Percentiles rank a stretch among this genome's conserved stretches.
phyloP scores from a whole-genome alignment of 2,113 vertebrate genomes.

The Phalacrocorax pelagicus region DNA sequence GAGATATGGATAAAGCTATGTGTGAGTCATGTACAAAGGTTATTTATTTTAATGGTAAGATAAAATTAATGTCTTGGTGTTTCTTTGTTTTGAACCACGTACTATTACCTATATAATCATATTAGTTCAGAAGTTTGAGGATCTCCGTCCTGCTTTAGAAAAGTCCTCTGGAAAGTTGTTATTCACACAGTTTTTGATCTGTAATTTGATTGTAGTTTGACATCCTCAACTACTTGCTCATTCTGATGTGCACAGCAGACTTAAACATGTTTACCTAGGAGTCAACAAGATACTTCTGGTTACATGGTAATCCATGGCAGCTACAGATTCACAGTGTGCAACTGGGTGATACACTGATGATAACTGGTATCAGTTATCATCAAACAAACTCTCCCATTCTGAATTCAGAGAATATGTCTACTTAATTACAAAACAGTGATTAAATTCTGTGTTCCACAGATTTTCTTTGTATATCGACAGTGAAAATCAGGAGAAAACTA shows the following conservation, averaged over 20 bases:
- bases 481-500: neutral
- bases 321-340: neutral
- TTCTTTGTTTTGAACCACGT: neutral
- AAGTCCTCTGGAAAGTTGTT: neutral
- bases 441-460: neutral
- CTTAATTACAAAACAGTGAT: neutral
- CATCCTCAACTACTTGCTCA: neutral
- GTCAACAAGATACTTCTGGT: neutral
- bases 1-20: neutral
- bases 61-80: neutral
- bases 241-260: neutral
- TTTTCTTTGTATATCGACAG: neutral
- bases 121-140: neutral
- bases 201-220: neutral
- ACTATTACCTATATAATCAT: neutral
- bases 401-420: neutral
- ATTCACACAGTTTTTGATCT: neutral
- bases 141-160: neutral
- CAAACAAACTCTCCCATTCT: too few species aligned
- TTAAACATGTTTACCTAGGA: neutral
- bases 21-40: neutral
- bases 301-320: neutral
- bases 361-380: neutral
- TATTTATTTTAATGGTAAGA: neutral
- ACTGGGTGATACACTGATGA: neutral